Evolutionary conservation across 2,888 invertebrate genomes (phyloP), one percentile per base, ranked within the genome.

Genomic region (Trileptium ribeirensis): DNA sequence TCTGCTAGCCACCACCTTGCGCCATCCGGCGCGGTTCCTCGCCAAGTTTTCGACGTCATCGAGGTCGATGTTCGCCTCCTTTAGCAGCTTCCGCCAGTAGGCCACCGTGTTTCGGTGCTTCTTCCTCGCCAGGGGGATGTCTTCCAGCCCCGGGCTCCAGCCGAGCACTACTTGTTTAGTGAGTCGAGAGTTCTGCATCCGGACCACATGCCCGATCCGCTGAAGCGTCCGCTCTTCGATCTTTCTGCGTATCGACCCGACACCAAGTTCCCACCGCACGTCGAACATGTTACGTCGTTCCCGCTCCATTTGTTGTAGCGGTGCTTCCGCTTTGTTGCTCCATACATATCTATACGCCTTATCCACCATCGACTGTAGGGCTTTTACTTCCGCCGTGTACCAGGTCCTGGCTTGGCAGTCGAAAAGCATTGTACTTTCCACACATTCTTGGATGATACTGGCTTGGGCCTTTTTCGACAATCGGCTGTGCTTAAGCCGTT

Each of bases 371-470:
- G 70, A 70, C 33, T 70, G 70, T n/a, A 70, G 3, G 31, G 19
- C 15, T 70, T 70, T 70, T 36, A 70, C 8, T 36, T 70, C 70
- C 15, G 70, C 15, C 70, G n/a, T 70, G 36, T 70, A 36, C 70
- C 70, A 70, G 19, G 70, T 70, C 33, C 33, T 70, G 15, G n/a
- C 70, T 8, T 70, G 70, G 33, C 70, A 70, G 36, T 70, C 70
- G n/a, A 70, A 70, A 33, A 70, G 70, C 33, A 70, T 29, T 19
- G 70, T 70, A n/a, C 70, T 70, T 31, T 70, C 70, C 19, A 70
- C 70, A 70, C 70, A 70, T 15, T 8, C 70, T 31, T 29, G 8
- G 15, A 70, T 36, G 19, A 70, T n/a, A 8, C 33, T 70, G 19
- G 70, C 70, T 70, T 70, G 70, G 15, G 70, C 36, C 19, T 70